A percentile compares a stretch with the other conserved stretches of the same genome.
Evolutionary conservation across 2,797 vertebrate species (phyloP).

Genomic region (Champsocephalus esox): DNA sequence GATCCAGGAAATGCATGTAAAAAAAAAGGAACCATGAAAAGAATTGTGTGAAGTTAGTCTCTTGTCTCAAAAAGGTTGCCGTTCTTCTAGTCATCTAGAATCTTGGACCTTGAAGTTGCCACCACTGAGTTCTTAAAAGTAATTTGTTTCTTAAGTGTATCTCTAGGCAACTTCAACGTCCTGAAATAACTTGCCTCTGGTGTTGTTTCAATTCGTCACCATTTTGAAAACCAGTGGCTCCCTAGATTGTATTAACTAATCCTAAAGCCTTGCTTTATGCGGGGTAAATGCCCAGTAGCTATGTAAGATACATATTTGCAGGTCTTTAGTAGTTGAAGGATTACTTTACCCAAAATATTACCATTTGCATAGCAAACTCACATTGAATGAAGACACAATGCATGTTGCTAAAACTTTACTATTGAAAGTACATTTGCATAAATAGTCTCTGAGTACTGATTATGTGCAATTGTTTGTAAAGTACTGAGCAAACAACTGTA

Average conservation of each 20-base stretch:
- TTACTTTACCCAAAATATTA: too few relatives aligned
- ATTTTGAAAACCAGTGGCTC: not conserved
- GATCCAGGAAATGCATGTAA: conserved; percentile 6
- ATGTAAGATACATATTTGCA: not conserved
- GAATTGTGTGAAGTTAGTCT: not conserved
- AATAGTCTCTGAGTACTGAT: too few relatives aligned
- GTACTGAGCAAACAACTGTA: too few relatives aligned
- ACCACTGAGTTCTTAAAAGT: not conserved
- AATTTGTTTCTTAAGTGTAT: not conserved
- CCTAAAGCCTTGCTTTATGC: not conserved
- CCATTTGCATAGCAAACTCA: too few relatives aligned
- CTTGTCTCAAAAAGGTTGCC: not conserved
- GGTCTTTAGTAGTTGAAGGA: not conserved
- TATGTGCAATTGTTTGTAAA: too few relatives aligned
- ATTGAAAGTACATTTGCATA: too few relatives aligned
- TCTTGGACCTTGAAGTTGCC: not conserved
- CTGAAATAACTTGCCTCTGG: not conserved
- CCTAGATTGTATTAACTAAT: not conserved
- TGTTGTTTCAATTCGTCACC: not conserved
- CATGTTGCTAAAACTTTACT: too few relatives aligned
- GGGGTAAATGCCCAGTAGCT: not conserved
- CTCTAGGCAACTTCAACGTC: not conserved
- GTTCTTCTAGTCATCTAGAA: not conserved
- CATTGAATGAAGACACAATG: too few relatives aligned
- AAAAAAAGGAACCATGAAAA: not conserved